phyloP scores from a whole-genome alignment of 2,113 vertebrate genomes.

The Herpetotheres cachinnans region DNA sequence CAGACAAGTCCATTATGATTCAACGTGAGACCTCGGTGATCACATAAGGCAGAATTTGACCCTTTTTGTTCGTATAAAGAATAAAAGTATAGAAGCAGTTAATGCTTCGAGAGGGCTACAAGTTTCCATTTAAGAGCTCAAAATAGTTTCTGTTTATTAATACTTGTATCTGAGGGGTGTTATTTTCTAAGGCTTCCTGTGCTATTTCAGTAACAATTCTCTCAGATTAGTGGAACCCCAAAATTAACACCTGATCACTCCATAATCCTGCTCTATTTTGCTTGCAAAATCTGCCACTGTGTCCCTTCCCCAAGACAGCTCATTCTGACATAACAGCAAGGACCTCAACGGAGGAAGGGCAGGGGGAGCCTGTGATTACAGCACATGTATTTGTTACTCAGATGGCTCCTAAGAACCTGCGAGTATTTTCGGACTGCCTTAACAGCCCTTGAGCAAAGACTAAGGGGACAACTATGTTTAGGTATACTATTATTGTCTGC shows the following conservation, averaged over 20 bases:
- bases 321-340: neutral
- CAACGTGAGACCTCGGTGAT: accelerated
- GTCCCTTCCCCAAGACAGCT: neutral
- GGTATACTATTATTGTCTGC: neutral
- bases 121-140: neutral
- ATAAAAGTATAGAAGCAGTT: neutral
- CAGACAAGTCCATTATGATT: neutral
- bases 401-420: neutral
- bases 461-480: neutral
- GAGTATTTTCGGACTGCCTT: neutral
- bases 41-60: neutral
- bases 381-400: neutral
- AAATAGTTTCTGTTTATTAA: neutral
- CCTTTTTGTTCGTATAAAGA: neutral
- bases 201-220: neutral
- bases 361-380: neutral
- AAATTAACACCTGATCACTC: neutral
- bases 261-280: neutral
- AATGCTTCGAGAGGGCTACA: neutral
- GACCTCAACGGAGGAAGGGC: neutral
- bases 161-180: neutral
- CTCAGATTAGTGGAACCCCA: neutral
- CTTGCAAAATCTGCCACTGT: neutral
- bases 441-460: neutral
- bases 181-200: neutral